Conservation (phyloP, 37 sponge, comb jelly and placozoan species). For the Chondrosia reniformis region DNA sequence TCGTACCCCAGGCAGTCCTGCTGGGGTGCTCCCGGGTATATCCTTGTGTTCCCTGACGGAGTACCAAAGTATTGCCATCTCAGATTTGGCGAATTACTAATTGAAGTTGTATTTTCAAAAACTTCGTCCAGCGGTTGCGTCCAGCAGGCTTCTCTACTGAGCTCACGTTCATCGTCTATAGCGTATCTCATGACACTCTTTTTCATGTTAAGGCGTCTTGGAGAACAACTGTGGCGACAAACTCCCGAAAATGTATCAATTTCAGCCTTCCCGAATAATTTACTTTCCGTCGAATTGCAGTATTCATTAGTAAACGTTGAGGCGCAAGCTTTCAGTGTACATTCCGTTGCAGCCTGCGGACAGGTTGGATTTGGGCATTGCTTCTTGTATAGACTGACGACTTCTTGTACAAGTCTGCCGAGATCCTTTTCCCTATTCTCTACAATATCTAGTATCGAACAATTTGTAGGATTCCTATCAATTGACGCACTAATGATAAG, state of each 20-base stretch:
- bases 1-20: conserved; percentile 15
- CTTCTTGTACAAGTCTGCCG: no score
- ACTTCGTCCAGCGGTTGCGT: neutral
- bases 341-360: no score
- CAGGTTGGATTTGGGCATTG: no score
- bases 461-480: no score
- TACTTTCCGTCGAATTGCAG: no score
- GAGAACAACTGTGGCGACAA: neutral
- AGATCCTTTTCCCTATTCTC: no score
- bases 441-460: no score
- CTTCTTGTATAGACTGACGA: no score
- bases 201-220: neutral
- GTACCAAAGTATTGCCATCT: conserved; percentile 14
- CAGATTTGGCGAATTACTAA: neutral
- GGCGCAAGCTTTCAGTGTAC: no score
- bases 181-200: neutral
- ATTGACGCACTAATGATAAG: no score
- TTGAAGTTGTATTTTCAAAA: neutral
- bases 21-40: conserved; percentile 8
- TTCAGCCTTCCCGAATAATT: neutral
- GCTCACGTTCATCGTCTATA: neutral
- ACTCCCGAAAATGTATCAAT: conserved; percentile 4
- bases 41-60: neutral
- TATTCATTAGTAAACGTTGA: no score
- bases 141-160: neutral